Percentiles rank a stretch among this genome's conserved stretches.
These are phyloP conservation scores for Hirtodrosophila histrioides DNA, from an alignment of 2,888 invertebrate genomes.

Conservation along the genomic window DNA sequence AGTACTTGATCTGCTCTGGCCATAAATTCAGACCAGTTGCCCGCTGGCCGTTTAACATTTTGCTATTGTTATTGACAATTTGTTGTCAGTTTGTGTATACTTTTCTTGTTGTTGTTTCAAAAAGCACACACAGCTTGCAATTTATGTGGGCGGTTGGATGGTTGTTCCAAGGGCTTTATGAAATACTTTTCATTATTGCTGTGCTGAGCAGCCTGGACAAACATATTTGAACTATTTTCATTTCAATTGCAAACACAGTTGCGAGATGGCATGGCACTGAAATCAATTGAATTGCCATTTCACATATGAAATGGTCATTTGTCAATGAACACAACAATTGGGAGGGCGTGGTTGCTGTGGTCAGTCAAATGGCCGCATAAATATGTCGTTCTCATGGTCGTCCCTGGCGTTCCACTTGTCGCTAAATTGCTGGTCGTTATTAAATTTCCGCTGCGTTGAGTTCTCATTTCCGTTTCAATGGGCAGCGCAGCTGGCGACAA, in stretches of 20 bases:
- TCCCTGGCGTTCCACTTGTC: conserved; percentile 42
- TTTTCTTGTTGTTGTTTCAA: conserved; percentile 9
- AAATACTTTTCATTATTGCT: conserved; percentile 74
- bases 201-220: conserved; percentile 47
- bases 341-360: conserved; percentile 41
- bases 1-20: conserved; percentile 68
- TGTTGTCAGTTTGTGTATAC: conserved; percentile 64
- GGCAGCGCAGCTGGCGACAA: conserved; percentile 71
- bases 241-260: conserved; percentile 74
- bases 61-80: conserved; percentile 76
- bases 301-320: conserved; percentile 80
- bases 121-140: conserved; percentile 25
- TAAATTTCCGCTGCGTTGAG: conserved; percentile 81
- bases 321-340: conserved; percentile 73
- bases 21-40: conserved; percentile 62
- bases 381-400: conserved; percentile 64
- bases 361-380: conserved; percentile 78
- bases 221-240: conserved; percentile 78
- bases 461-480: conserved; percentile 80
- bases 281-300: conserved; percentile 80
- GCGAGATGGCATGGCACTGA: conserved; percentile 45
- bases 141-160: conserved; percentile 56
- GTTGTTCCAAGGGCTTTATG: conserved; percentile 53
- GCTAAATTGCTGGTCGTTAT: conserved; percentile 79
- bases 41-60: conserved; percentile 60